phyloP scores from a whole-genome alignment of 1,140 invertebrate genomes.

The Drosophila mayri region DNA sequence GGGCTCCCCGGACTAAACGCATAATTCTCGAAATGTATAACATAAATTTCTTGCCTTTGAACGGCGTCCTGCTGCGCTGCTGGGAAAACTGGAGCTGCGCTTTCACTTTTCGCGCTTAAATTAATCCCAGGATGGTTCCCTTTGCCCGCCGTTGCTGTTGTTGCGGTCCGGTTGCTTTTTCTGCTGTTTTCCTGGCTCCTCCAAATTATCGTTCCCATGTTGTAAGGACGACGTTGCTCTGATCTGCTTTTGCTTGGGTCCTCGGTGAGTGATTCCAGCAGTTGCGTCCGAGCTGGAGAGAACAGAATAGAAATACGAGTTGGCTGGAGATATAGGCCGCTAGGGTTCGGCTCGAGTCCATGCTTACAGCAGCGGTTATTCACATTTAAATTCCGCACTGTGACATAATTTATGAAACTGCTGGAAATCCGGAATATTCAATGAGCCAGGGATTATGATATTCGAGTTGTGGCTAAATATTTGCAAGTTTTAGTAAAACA shows the following conservation, averaged over 20 bases:
- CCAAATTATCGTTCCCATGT: conserved; percentile 77
- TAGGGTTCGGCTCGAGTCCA: not conserved
- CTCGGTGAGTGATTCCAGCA: conserved; percentile 25
- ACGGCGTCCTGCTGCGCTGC: conserved; percentile 21
- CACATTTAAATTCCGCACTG: conserved; percentile 1
- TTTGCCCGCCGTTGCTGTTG: conserved; percentile 25
- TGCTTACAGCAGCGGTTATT: conserved; percentile 2
- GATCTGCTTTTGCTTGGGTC: conserved; percentile 5
- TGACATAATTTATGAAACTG: conserved; percentile 6
- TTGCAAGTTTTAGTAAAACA: conserved; percentile 5
- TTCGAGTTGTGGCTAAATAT: conserved; percentile 2
- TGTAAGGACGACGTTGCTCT: conserved; percentile 25
- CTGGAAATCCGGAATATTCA: conserved; percentile 3
- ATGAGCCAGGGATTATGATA: conserved; percentile 7
- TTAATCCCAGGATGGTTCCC: conserved; percentile 64
- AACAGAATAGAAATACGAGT: conserved; percentile 18
- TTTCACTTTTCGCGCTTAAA: conserved; percentile 72
- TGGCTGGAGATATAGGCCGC: conserved; percentile 1
- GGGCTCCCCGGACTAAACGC: conserved; percentile 55
- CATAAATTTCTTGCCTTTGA: conserved; percentile 65
- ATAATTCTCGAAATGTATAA: conserved; percentile 66
- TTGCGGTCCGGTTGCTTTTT: conserved; percentile 10
- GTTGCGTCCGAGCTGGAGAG: not conserved
- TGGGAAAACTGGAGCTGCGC: conserved; percentile 46
- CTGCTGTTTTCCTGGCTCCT: conserved; percentile 4